phyloP scores from a whole-genome alignment of 2,888 invertebrate genomes.

The Spialia ferax region DNA sequence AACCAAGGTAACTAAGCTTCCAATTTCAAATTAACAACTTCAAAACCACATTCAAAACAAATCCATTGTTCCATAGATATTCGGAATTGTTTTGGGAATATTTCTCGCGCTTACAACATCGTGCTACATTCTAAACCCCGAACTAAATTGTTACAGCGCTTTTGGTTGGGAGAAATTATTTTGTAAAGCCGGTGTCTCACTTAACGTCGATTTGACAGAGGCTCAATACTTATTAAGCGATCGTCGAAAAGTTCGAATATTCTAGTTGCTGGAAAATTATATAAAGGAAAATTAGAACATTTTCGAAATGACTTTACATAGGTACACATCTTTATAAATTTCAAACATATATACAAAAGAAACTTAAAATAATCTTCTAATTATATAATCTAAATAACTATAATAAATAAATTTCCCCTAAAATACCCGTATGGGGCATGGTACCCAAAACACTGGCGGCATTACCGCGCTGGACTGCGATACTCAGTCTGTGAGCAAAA shows the following conservation, averaged over 20 bases:
- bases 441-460: no score
- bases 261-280: no score
- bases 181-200: background rate
- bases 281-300: background rate
- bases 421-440: no score
- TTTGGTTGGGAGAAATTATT: slow-evolving; percentile 4
- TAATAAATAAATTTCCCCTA: no score
- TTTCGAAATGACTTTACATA: background rate
- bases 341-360: no score
- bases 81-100: slow-evolving; percentile 16
- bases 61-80: background rate
- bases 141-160: slow-evolving; percentile 17
- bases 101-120: slow-evolving; percentile 17
- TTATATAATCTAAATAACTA: no score
- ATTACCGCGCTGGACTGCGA: no score
- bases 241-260: no score
- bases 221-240: no score
- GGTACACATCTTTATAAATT: no score
- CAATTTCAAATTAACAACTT: slow-evolving; percentile 5
- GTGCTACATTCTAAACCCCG: slow-evolving; percentile 10
- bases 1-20: background rate
- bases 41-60: background rate
- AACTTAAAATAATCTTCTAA: no score
- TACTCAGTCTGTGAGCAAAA: no score
- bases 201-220: background rate